These are phyloP conservation scores for Drosophila borborema DNA, from an alignment of 2,888 invertebrate species.

Conservation along the genomic window DNA sequence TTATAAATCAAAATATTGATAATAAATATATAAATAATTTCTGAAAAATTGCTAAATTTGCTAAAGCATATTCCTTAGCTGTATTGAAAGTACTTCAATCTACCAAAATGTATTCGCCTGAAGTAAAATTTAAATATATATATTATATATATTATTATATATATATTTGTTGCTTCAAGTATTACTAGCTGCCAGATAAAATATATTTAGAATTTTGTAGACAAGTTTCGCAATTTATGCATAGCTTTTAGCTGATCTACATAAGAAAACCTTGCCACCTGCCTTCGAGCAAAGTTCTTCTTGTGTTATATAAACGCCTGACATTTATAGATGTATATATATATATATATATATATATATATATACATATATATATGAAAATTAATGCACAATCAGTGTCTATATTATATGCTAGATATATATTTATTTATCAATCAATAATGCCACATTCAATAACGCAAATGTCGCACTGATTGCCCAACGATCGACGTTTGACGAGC, in stretches of 20 bases:
- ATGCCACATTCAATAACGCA: constrained; percentile 50
- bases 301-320: constrained; percentile 53
- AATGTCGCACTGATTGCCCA: constrained; percentile 54
- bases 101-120: too few relatives aligned
- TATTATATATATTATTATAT: too few relatives aligned
- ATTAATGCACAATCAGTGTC: constrained; percentile 39
- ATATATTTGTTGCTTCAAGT: too few relatives aligned
- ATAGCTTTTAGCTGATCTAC: neutral
- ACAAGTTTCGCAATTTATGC: neutral
- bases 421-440: constrained; percentile 69
- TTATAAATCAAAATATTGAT: too few relatives aligned
- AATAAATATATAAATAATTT: too few relatives aligned
- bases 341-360: neutral
- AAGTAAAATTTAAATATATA: too few relatives aligned
- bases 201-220: neutral
- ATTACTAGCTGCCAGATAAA: neutral
- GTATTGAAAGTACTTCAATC: too few relatives aligned
- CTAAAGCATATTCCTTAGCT: too few relatives aligned
- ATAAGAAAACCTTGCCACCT: constrained; percentile 11
- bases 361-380: neutral
- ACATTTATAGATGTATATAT: neutral
- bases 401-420: constrained; percentile 17
- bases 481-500: constrained; percentile 26
- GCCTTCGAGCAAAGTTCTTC: constrained; percentile 4
- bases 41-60: too few relatives aligned